Base-by-base conservation (phyloP, 2,888 invertebrate species). In the Taenaris catops region DNA sequence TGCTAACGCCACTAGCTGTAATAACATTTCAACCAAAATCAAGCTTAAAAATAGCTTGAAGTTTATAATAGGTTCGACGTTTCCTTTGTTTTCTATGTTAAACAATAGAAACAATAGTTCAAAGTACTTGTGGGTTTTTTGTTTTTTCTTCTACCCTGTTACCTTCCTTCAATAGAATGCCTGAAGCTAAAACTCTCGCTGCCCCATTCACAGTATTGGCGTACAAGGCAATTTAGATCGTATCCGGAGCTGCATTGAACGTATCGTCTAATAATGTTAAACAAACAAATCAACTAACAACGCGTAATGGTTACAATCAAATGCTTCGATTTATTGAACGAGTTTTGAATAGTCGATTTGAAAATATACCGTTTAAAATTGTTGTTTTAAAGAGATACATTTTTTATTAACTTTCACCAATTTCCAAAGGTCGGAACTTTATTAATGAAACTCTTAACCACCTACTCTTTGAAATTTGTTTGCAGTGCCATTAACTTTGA, bases 211-310 rank as follows among this genome's bases (percentile, higher is more conserved):
- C 31, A 19, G 16, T 36, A 28, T 37, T 37, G 25, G 12, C 28
- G 33, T 14, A 43, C 35, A 43, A 43, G 35, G 35, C 32, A 43
- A 43, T 43, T 39, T 43, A 29, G 39, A 33, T 33, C 32, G 35
- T 29, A 39, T 39, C 35, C 28, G 32, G 35, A 39, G 31, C 38
- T 38, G 36, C 42, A 36, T 35, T 19, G 35, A 25, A 23, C 32
- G 36, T 18, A 25, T 24, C 16, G 25, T 28, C 25, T 36, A 25
- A 39, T 43, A 29, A 36, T 25, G 12, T n/a, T 12, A 28, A 14
- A 39, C 34, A 43, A 36, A 39, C 33, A 42, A 8, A 36, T 28
- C 25, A 9, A 29, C 18, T 32, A 12, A 33, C 14, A 19, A n/a
- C 23, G 19, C 24, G 24, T 18, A 12, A 28, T 8, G 24, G 27